Evolutionary conservation across 2,797 vertebrate genomes (phyloP).

Genomic region (Spinus pinus): DNA sequence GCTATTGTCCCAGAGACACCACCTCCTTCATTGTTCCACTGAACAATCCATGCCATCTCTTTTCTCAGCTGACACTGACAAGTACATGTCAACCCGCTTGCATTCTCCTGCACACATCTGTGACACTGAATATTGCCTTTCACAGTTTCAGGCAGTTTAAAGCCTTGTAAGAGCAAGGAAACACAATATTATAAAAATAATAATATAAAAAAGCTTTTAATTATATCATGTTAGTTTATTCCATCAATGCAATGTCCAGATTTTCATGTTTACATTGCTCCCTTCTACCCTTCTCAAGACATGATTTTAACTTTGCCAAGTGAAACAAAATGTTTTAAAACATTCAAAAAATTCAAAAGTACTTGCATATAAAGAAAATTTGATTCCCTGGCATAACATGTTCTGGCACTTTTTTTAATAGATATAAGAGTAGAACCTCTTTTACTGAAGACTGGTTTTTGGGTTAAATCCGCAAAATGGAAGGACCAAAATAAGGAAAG

Average conservation of each 20-base stretch:
- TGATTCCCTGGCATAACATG: not conserved
- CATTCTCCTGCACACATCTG: slow-evolving; percentile 40
- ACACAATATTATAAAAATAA: not conserved
- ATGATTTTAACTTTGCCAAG: not conserved
- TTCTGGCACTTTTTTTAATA: slow-evolving; percentile 42
- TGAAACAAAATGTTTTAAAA: not conserved
- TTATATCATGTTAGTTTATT: not conserved
- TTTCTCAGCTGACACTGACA: slow-evolving; percentile 57
- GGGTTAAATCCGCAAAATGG: slow-evolving; percentile 50
- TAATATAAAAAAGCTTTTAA: not conserved
- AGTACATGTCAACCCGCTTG: slow-evolving; percentile 33
- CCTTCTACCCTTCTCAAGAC: not conserved
- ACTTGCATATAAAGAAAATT: slow-evolving; percentile 32
- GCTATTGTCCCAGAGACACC: slow-evolving; percentile 52
- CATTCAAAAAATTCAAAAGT: not conserved
- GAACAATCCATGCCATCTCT: slow-evolving; percentile 36
- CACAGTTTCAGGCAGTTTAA: slow-evolving; percentile 6
- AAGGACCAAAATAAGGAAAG: slow-evolving; percentile 66
- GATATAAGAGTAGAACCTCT: slow-evolving; percentile 22
- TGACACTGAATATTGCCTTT: slow-evolving; percentile 47
- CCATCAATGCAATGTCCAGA: not conserved
- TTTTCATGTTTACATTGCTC: not conserved
- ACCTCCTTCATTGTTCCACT: slow-evolving; percentile 55
- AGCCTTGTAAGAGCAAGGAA: not conserved
- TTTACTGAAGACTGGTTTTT: slow-evolving; percentile 34